phyloP scores from a whole-genome alignment of 2,888 invertebrate genomes.

The Drosophila koepferae region DNA sequence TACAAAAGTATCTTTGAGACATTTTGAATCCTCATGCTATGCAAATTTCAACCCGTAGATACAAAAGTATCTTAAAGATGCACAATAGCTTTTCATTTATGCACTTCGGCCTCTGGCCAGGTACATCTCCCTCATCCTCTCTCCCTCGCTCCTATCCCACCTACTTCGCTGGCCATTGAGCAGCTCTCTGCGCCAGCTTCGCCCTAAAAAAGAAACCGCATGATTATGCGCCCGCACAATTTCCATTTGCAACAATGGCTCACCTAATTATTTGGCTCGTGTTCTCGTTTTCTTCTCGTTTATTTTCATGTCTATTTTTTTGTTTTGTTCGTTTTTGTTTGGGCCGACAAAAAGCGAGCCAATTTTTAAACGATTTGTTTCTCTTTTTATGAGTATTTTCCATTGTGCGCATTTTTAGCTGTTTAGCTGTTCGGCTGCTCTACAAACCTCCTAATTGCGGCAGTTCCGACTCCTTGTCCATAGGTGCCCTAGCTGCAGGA shows the following conservation, averaged over 20 bases:
- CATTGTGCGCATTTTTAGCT: slow-evolving; percentile 51
- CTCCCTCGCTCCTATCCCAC: neutral
- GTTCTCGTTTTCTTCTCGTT: slow-evolving; percentile 27
- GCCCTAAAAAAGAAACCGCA: slow-evolving; percentile 69
- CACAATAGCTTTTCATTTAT: neutral
- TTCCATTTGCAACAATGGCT: slow-evolving; percentile 59
- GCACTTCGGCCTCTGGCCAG: neutral
- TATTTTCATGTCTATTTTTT: slow-evolving; percentile 21
- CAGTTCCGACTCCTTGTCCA: slow-evolving; percentile 46
- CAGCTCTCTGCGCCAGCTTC: neutral
- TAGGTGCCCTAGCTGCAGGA: neutral
- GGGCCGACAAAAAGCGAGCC: slow-evolving; percentile 69
- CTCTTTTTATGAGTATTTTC: slow-evolving; percentile 80
- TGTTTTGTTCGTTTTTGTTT: slow-evolving; percentile 49
- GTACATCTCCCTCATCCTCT: neutral
- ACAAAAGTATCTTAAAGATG: slow-evolving; percentile 1
- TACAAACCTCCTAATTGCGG: slow-evolving; percentile 79
- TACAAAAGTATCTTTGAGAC: neutral
- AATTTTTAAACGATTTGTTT: slow-evolving; percentile 77
- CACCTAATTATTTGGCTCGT: slow-evolving; percentile 77
- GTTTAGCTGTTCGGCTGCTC: slow-evolving; percentile 42
- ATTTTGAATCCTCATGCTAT: neutral
- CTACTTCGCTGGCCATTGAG: slow-evolving; percentile 23
- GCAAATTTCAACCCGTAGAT: neutral
- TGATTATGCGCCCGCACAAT: slow-evolving; percentile 68